phyloP scores from a whole-genome alignment of 2,888 invertebrate genomes.

The Agrochola circellaris region DNA sequence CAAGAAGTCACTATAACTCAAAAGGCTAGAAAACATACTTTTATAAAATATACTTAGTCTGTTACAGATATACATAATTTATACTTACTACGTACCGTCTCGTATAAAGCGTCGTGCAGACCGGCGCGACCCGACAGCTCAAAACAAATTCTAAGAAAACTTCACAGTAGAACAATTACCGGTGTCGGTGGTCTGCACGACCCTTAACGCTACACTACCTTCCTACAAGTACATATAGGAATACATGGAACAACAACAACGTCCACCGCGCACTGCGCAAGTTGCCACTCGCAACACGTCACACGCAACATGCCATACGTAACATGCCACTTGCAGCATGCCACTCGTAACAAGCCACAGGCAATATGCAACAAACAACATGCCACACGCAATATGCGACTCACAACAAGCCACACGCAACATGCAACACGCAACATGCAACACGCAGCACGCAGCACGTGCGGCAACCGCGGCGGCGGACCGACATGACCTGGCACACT shows the following conservation, averaged over 20 bases:
- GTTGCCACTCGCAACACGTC: neutral
- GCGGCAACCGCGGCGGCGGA: slow-evolving; percentile 10
- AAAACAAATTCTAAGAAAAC: too few species aligned
- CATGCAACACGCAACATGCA: neutral
- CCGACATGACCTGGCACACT: slow-evolving; percentile 13
- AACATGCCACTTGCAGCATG: neutral
- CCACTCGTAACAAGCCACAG: neutral
- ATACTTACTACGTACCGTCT: slow-evolving; percentile 47
- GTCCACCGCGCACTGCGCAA: neutral
- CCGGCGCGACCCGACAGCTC: too few species aligned
- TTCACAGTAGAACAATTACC: too few species aligned
- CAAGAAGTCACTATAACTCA: slow-evolving; percentile 62
- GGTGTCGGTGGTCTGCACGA: too few species aligned
- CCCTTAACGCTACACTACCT: slow-evolving; percentile 26
- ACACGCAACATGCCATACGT: neutral
- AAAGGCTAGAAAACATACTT: slow-evolving; percentile 47
- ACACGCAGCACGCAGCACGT: neutral
- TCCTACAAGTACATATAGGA: slow-evolving; percentile 50
- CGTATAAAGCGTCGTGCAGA: slow-evolving; percentile 8
- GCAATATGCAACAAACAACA: neutral
- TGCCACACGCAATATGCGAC: too few species aligned
- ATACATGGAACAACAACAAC: slow-evolving; percentile 33
- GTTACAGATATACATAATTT: slow-evolving; percentile 31
- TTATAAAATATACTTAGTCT: slow-evolving; percentile 56
- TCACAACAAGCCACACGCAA: neutral